Conservation (phyloP, 2,888 invertebrate species). For the Syrphus vitripennis region DNA sequence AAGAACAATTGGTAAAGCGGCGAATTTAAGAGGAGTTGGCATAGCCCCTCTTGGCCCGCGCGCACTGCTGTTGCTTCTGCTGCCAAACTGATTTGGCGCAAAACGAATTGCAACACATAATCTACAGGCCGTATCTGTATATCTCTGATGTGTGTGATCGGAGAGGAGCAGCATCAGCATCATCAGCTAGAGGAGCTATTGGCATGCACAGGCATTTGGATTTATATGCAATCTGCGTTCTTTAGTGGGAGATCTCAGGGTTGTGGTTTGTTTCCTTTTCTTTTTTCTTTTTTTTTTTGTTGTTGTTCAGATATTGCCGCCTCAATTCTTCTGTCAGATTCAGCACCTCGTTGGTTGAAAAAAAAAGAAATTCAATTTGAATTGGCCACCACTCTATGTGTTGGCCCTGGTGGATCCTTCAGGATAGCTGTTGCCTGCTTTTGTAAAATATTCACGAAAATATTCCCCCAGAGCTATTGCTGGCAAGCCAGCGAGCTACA, state of each 20-base stretch:
- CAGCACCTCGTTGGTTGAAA: slow-evolving; percentile 44
- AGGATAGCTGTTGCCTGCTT: slow-evolving; percentile 22
- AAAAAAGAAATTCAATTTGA: slow-evolving; percentile 65
- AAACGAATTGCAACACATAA: slow-evolving; percentile 72
- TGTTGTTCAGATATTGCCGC: slow-evolving; percentile 40
- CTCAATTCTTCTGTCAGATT: slow-evolving; percentile 67
- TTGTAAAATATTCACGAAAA: slow-evolving; percentile 69
- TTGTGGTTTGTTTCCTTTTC: slow-evolving; percentile 24
- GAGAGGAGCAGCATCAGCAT: slow-evolving; percentile 15
- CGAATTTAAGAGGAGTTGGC: slow-evolving; percentile 56
- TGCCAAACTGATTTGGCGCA: slow-evolving; percentile 64
- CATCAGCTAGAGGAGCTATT: slow-evolving; percentile 13
- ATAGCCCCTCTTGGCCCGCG: background rate
- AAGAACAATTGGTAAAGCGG: slow-evolving; percentile 71
- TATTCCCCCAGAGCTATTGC: slow-evolving; percentile 4
- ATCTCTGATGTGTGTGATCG: slow-evolving; percentile 57
- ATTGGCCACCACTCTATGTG: slow-evolving; percentile 31
- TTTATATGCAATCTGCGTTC: slow-evolving; percentile 71
- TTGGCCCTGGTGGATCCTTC: slow-evolving; percentile 18
- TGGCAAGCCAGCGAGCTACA: background rate
- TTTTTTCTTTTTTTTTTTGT: slow-evolving; percentile 7
- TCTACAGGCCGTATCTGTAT: slow-evolving; percentile 60
- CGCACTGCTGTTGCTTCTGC: background rate
- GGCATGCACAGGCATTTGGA: slow-evolving; percentile 70
- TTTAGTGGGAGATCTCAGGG: slow-evolving; percentile 64